Conservation (phyloP, 2,113 vertebrate genomes). For the Neolamprologus sp. region DNA sequence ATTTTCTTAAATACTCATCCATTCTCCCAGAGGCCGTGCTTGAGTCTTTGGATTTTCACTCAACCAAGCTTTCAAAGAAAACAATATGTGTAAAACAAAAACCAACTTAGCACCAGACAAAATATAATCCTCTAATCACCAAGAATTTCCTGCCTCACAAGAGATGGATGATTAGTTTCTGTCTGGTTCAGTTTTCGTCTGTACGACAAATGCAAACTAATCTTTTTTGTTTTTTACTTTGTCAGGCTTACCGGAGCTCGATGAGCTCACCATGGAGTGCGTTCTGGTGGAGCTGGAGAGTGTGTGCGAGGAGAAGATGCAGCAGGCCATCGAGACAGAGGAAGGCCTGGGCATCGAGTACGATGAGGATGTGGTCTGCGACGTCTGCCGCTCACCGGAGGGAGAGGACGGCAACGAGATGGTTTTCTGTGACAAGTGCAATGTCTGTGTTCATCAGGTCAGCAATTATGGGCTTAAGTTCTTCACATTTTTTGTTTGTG, state of each 20-base stretch:
- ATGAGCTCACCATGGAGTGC: slow-evolving; percentile 88
- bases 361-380: slow-evolving; percentile 95
- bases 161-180: neutral
- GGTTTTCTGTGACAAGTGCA: slow-evolving; percentile 98
- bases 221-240: neutral
- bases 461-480: neutral
- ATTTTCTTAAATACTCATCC: neutral
- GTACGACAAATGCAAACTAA: neutral
- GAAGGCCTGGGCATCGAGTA: slow-evolving; percentile 97
- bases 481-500: neutral
- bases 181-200: neutral
- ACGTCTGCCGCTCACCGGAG: slow-evolving; percentile 93
- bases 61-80: neutral
- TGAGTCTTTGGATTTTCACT: neutral
- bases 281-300: slow-evolving; percentile 90
- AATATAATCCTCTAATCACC: neutral
- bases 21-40: neutral
- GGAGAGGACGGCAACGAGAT: slow-evolving; percentile 97
- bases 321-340: slow-evolving; percentile 87
- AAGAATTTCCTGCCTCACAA: neutral
- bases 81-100: neutral
- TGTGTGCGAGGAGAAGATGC: slow-evolving; percentile 88
- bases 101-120: neutral
- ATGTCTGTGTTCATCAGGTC: slow-evolving; percentile 97
- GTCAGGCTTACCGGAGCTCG: slow-evolving; percentile 84